Evolutionary conservation across 2,888 invertebrate genomes (phyloP).

Genomic region (Xylota sylvarum): DNA sequence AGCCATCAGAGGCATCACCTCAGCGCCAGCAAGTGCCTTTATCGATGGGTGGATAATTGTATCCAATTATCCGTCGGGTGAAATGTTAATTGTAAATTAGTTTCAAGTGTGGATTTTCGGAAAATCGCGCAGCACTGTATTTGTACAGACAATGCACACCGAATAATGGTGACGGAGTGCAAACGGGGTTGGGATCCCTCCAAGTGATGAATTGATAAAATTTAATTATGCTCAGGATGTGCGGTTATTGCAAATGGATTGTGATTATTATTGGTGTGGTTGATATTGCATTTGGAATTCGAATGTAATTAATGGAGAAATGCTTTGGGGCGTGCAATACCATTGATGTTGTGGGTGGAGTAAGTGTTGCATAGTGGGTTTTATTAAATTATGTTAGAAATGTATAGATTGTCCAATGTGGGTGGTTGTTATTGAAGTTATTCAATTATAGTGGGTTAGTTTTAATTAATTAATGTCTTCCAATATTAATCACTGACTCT

Average conservation of each 20-base stretch:
- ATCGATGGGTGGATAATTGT: constrained; percentile 49
- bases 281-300: constrained; percentile 34
- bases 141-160: neutral
- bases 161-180: neutral
- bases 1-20: neutral
- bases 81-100: constrained; percentile 71
- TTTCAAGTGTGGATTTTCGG: constrained; percentile 49
- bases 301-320: constrained; percentile 38
- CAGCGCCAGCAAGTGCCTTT: neutral
- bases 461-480: neutral
- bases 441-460: neutral
- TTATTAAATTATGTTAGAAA: constrained; percentile 7
- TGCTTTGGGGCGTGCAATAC: constrained; percentile 18
- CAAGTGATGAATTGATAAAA: constrained; percentile 58
- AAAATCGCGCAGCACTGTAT: neutral
- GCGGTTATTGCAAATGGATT: constrained; percentile 61
- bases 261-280: constrained; percentile 49
- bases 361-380: neutral
- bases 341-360: constrained; percentile 10
- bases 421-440: neutral
- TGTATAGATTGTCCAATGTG: neutral
- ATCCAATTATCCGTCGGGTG: constrained; percentile 58
- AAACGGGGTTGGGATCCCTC: neutral
- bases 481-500: neutral
- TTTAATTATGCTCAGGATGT: constrained; percentile 56